phyloP scores from a whole-genome alignment of 2,888 invertebrate species.

The Andrena fulva region DNA sequence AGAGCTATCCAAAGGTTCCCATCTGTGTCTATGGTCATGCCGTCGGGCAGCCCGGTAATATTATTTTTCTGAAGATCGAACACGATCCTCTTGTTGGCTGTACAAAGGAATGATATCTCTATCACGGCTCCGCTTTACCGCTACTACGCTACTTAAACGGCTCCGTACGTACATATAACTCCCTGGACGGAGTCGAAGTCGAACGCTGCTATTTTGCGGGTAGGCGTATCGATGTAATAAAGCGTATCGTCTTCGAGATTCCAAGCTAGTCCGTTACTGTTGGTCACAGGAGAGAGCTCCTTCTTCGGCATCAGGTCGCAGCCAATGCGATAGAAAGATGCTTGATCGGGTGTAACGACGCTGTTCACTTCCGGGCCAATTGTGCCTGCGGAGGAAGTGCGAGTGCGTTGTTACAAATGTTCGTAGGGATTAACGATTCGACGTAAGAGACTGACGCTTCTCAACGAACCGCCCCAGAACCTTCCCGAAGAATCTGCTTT shows the following conservation, averaged over 20 bases:
- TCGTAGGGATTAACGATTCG: background rate
- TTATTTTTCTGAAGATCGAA: slow-evolving; percentile 87
- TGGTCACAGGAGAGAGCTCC: slow-evolving; percentile 85
- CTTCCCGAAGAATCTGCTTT: slow-evolving; percentile 89
- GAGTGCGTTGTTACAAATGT: background rate
- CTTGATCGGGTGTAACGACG: slow-evolving; percentile 86
- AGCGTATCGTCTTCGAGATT: slow-evolving; percentile 89
- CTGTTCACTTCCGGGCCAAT: slow-evolving; percentile 75
- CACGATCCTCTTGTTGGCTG: slow-evolving; percentile 87
- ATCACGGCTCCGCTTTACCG: background rate
- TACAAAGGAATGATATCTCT: slow-evolving; percentile 67
- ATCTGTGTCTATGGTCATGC: slow-evolving; percentile 92
- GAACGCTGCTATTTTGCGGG: slow-evolving; percentile 89
- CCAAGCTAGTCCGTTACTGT: slow-evolving; percentile 94
- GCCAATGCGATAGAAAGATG: slow-evolving; percentile 87
- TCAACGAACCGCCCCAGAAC: slow-evolving; percentile 86
- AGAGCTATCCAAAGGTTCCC: slow-evolving; percentile 92
- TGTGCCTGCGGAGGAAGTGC: slow-evolving; percentile 75
- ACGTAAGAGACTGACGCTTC: background rate
- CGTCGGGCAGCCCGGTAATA: slow-evolving; percentile 88
- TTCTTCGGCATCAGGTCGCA: slow-evolving; percentile 66
- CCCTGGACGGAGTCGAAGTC: slow-evolving; percentile 88
- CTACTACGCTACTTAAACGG: no score
- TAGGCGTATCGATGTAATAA: slow-evolving; percentile 92
- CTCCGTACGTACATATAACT: slow-evolving; percentile 86